Evolutionary conservation across 2,888 invertebrate genomes (phyloP).

Genomic region (Shargacucullia verbasci): DNA sequence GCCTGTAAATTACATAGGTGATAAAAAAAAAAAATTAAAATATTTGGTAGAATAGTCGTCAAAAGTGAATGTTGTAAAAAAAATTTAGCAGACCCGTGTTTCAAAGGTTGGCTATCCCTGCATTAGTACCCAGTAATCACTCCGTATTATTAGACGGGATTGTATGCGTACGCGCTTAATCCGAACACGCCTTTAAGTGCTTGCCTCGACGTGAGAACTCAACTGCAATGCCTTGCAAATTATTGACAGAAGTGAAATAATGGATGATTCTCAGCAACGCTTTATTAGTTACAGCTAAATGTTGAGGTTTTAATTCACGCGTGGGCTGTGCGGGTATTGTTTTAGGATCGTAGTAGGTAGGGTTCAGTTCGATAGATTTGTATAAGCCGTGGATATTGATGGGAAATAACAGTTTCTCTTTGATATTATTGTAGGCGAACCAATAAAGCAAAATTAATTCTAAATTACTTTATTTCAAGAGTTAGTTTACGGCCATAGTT

Average conservation of each 20-base stretch:
- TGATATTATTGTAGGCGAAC: too few relatives aligned
- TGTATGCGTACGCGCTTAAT: slow-evolving; percentile 46
- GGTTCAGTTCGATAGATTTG: background rate
- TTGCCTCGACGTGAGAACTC: slow-evolving; percentile 39
- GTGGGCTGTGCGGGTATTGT: slow-evolving; percentile 45
- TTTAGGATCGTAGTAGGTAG: slow-evolving; percentile 13
- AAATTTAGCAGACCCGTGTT: too few relatives aligned
- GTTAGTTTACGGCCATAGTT: too few relatives aligned
- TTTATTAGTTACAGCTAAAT: slow-evolving; percentile 47
- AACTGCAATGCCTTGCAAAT: slow-evolving; percentile 48
- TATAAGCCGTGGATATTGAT: too few relatives aligned
- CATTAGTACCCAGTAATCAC: slow-evolving; percentile 32
- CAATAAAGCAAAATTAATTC: too few relatives aligned
- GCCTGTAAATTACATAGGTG: too few relatives aligned
- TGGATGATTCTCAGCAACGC: slow-evolving; percentile 43
- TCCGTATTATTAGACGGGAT: slow-evolving; percentile 34
- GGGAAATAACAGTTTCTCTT: too few relatives aligned
- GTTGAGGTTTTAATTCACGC: slow-evolving; percentile 44
- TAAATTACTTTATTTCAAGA: too few relatives aligned
- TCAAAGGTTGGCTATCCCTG: slow-evolving; percentile 12
- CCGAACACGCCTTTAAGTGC: slow-evolving; percentile 36
- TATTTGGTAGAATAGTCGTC: too few relatives aligned
- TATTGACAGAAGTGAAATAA: slow-evolving; percentile 52
- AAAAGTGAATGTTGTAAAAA: too few relatives aligned
- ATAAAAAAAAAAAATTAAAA: too few relatives aligned